Evolutionary conservation across 1,140 invertebrate genomes (phyloP).

Genomic region (Palaemon carinicauda): DNA sequence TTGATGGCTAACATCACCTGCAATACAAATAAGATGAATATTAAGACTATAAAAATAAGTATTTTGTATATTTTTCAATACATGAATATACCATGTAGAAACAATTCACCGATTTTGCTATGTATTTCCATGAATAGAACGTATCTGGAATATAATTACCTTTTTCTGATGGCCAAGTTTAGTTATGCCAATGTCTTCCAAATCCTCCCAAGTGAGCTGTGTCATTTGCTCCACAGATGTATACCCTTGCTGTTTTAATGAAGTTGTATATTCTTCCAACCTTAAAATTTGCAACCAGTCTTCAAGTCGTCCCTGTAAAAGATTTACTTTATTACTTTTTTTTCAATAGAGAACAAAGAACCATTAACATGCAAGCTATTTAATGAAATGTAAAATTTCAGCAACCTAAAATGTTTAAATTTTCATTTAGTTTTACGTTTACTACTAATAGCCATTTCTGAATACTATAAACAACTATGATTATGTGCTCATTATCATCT

Average conservation of each 20-base stretch:
- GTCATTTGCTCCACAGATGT: slow-evolving; percentile 84
- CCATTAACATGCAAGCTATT: too few relatives aligned
- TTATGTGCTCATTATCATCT: too few relatives aligned
- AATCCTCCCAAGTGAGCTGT: slow-evolving; percentile 97
- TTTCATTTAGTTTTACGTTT: too few relatives aligned
- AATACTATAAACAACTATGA: too few relatives aligned
- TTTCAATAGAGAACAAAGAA: too few relatives aligned
- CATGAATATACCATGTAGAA: too few relatives aligned
- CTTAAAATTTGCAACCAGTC: slow-evolving; percentile 92
- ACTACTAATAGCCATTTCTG: too few relatives aligned
- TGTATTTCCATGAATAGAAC: too few relatives aligned
- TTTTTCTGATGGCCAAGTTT: slow-evolving; percentile 97
- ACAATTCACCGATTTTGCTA: too few relatives aligned
- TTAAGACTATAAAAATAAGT: neutral
- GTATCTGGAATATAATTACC: slow-evolving; percentile 52
- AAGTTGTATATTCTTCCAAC: slow-evolving; percentile 89
- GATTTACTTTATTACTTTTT: neutral
- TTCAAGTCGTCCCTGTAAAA: slow-evolving; percentile 80
- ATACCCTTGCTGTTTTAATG: slow-evolving; percentile 91
- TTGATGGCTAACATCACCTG: slow-evolving; percentile 93
- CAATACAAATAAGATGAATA: neutral
- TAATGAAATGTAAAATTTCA: too few relatives aligned
- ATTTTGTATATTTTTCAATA: neutral
- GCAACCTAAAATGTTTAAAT: too few relatives aligned
- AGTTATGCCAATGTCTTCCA: slow-evolving; percentile 98